Conservation (phyloP, 2,113 vertebrate genomes). For the Hippocampus barbouri region DNA sequence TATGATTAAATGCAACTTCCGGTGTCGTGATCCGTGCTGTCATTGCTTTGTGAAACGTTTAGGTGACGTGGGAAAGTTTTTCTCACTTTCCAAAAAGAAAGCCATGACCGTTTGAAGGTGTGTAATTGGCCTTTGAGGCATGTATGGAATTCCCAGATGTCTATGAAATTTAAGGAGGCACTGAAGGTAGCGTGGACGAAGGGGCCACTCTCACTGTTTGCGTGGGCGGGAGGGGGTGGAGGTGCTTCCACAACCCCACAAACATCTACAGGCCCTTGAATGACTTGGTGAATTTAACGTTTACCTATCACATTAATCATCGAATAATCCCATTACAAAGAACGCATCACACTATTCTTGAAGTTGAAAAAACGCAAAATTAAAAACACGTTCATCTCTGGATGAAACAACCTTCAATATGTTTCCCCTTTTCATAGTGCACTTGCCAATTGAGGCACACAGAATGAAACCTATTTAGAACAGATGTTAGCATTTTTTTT, state of each 20-base stretch:
- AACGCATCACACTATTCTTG: not conserved
- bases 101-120: conserved; percentile 88
- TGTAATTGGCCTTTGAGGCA: conserved; percentile 90
- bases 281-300: not conserved
- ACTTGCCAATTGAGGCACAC: conserved; percentile 81
- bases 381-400: not conserved
- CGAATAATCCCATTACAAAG: not conserved
- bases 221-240: not conserved
- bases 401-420: conserved; percentile 21
- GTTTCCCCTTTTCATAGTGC: conserved; percentile 41
- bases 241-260: not conserved
- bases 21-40: not conserved
- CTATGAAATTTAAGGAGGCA: conserved; percentile 89
- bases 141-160: conserved; percentile 96
- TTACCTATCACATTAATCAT: not conserved
- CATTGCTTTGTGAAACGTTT: conserved; percentile 41
- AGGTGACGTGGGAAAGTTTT: conserved; percentile 67
- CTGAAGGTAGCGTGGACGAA: conserved; percentile 67
- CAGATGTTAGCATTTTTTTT: conserved; percentile 81
- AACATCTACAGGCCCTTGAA: not conserved
- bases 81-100: conserved; percentile 77
- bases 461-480: conserved; percentile 86
- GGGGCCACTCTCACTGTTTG: conserved; percentile 29
- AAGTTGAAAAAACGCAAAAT: not conserved
- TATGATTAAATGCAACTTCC: not conserved